Conservation (phyloP, 2,888 invertebrate species). For the Drosophila antonietae region DNA sequence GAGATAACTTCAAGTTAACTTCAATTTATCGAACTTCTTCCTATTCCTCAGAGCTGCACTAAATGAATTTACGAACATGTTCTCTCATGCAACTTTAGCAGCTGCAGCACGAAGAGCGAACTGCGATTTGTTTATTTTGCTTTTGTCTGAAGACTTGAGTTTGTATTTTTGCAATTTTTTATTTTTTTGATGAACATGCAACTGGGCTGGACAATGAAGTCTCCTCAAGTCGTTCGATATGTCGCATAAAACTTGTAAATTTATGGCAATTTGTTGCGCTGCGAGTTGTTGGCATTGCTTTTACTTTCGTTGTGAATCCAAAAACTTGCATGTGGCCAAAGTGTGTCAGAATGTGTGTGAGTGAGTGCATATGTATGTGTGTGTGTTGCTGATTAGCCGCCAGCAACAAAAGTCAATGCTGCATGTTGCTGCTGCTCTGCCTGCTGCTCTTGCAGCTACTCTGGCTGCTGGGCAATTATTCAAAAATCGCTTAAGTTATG, state of each 20-base stretch:
- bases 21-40: neutral
- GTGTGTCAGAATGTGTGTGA: conserved; percentile 20
- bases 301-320: conserved; percentile 57
- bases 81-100: neutral
- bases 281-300: conserved; percentile 38
- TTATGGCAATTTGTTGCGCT: conserved; percentile 50
- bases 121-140: conserved; percentile 35
- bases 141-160: conserved; percentile 26
- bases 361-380: too few relatives aligned
- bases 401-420: conserved; percentile 44
- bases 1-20: neutral
- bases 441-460: conserved; percentile 31
- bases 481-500: conserved; percentile 68
- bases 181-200: conserved; percentile 66
- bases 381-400: conserved; percentile 60
- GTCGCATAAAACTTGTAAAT: conserved; percentile 51
- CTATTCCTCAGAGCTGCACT: neutral
- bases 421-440: conserved; percentile 36
- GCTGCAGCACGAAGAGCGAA: conserved; percentile 1
- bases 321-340: conserved; percentile 53
- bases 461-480: conserved; percentile 64
- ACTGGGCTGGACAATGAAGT: conserved; percentile 31
- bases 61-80: neutral
- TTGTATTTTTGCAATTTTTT: conserved; percentile 40
- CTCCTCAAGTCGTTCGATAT: conserved; percentile 17